A percentile compares a stretch with the other conserved stretches of the same genome.
phyloP scores from a whole-genome alignment of 2,113 vertebrate genomes.

The Empidonax traillii region DNA sequence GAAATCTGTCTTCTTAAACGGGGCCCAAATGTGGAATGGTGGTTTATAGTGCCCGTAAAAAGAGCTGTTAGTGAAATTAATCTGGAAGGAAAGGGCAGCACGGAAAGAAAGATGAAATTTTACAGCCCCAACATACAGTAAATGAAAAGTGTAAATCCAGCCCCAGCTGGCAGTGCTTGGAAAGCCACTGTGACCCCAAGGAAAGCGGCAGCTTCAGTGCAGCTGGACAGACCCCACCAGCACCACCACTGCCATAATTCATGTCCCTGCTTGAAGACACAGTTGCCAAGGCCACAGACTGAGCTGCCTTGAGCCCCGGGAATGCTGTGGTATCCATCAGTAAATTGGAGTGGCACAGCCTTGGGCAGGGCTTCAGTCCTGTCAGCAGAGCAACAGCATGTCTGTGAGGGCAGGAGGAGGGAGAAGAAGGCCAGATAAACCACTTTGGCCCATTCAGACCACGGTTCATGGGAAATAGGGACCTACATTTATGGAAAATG shows the following conservation, averaged over 20 bases:
- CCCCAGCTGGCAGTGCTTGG: neutral
- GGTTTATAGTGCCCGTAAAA: neutral
- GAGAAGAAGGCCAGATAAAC: neutral
- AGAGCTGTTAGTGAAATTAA: slow-evolving; percentile 9
- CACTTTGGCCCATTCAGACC: neutral
- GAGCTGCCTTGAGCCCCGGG: neutral
- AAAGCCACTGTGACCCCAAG: neutral
- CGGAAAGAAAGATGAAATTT: neutral
- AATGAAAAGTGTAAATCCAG: neutral
- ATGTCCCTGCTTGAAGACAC: fast-evolving
- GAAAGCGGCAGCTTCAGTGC: neutral
- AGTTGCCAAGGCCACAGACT: neutral
- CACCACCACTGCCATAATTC: neutral
- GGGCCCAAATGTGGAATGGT: neutral
- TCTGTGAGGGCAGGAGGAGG: neutral
- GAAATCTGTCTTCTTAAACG: neutral
- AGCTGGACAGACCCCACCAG: neutral
- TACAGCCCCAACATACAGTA: neutral
- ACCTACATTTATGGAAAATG: neutral
- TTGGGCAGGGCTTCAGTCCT: neutral
- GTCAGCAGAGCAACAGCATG: fast-evolving
- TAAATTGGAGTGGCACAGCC: neutral
- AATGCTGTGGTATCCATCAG: neutral
- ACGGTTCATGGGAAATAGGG: fast-evolving
- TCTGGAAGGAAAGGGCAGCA: neutral